Evolutionary conservation across 2,797 vertebrate genomes (phyloP).

Genomic region (Simalia tracyae): DNA sequence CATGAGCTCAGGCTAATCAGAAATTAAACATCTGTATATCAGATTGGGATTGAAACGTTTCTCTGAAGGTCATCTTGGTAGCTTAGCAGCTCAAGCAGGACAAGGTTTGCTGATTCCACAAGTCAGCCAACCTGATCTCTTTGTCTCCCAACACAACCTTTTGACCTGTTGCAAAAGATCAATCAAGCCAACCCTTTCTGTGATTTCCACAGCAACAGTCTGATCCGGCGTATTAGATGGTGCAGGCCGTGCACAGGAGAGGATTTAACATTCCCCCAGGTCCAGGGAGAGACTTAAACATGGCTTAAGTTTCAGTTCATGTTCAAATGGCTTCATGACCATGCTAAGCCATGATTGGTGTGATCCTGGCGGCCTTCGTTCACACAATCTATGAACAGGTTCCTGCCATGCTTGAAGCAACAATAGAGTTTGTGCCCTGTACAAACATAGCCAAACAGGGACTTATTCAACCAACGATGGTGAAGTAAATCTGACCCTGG

Average conservation of each 20-base stretch:
- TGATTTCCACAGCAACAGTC: background rate
- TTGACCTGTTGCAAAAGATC: background rate
- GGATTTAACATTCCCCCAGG: background rate
- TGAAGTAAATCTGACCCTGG: background rate
- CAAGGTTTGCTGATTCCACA: conserved; percentile 49
- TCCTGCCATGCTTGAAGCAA: too few relatives aligned
- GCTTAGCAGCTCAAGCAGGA: conserved; percentile 59
- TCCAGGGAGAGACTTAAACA: background rate
- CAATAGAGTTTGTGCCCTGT: too few relatives aligned
- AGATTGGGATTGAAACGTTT: conserved; percentile 1
- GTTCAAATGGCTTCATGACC: too few relatives aligned
- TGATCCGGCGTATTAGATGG: too few relatives aligned
- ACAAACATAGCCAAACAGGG: too few relatives aligned
- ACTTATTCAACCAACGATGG: too few relatives aligned
- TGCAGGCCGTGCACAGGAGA: background rate
- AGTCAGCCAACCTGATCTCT: background rate
- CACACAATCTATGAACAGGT: too few relatives aligned
- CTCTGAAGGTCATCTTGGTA: conserved; percentile 20
- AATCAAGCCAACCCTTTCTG: background rate
- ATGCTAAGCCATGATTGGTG: too few relatives aligned
- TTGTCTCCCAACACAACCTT: too few relatives aligned
- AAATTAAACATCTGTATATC: background rate
- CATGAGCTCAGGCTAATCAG: conserved; percentile 27
- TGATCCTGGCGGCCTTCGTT: too few relatives aligned
- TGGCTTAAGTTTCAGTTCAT: background rate